Conservation (phyloP, 1,140 invertebrate genomes). For the Drosophila tsacasi region DNA sequence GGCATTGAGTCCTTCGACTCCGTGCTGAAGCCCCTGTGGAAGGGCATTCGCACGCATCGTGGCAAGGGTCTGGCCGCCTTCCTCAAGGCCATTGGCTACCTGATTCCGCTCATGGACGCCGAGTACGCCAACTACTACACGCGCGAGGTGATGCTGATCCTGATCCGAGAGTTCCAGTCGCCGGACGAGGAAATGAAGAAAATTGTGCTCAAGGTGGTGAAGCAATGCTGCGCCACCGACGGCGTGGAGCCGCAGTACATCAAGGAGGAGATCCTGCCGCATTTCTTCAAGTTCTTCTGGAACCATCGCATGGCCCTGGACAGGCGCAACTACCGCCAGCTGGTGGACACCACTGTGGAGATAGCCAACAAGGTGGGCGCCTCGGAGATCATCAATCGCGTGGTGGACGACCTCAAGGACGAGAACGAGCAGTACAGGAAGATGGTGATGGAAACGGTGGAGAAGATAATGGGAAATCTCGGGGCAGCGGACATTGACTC, state of each 20-base stretch:
- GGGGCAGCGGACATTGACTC: constrained; percentile 99
- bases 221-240: constrained; percentile 99
- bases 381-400: constrained; percentile 98
- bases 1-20: constrained; percentile 99
- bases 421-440: constrained; percentile 99
- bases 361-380: constrained; percentile 99
- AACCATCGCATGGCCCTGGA: constrained; percentile 99
- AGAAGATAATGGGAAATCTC: constrained; percentile 99
- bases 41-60: constrained; percentile 98
- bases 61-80: constrained; percentile 99
- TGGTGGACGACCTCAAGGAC: constrained; percentile 99
- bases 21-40: constrained; percentile 99
- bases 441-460: constrained; percentile 99
- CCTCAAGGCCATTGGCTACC: constrained; percentile 99
- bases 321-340: constrained; percentile 97
- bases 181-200: constrained; percentile 99
- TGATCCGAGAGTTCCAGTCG: constrained; percentile 99
- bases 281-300: constrained; percentile 99
- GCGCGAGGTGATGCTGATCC: constrained; percentile 99
- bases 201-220: constrained; percentile 99
- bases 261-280: constrained; percentile 99
- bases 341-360: constrained; percentile 99
- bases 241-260: constrained; percentile 99
- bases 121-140: constrained; percentile 99
- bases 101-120: constrained; percentile 99